A percentile compares a stretch with the other conserved stretches of the same genome.
These are phyloP conservation scores for Sinosuthora webbiana DNA, from an alignment of 2,113 vertebrate genomes.

Conservation along the genomic window DNA sequence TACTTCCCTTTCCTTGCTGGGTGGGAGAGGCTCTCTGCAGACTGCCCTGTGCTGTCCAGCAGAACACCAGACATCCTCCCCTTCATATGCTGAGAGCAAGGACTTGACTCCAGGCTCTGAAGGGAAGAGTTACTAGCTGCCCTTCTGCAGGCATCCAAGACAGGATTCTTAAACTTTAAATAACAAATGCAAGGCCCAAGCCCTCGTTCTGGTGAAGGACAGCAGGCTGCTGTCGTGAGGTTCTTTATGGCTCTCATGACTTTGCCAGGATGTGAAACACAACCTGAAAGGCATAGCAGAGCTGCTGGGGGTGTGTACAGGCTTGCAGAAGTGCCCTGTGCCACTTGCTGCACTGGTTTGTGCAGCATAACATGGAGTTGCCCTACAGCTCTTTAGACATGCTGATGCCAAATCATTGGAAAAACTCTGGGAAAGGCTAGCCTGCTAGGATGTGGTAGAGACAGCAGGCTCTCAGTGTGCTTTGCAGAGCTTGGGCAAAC, in stretches of 20 bases:
- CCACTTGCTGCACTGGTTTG: background rate
- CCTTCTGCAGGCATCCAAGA: background rate
- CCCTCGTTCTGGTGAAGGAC: background rate
- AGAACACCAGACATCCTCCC: background rate
- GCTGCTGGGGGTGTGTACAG: background rate
- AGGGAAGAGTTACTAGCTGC: background rate
- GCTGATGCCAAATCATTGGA: background rate
- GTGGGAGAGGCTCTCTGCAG: background rate
- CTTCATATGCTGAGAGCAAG: accelerated
- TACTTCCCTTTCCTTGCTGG: background rate
- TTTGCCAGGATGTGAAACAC: background rate
- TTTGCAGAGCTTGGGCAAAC: background rate
- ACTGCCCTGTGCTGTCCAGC: background rate
- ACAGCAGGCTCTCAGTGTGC: background rate
- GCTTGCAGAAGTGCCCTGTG: background rate
- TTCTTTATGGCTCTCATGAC: background rate
- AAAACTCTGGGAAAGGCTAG: background rate
- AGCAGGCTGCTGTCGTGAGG: background rate
- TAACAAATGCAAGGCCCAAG: background rate
- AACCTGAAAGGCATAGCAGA: background rate
- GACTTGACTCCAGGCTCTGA: background rate
- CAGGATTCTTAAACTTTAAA: background rate
- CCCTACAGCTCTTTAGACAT: background rate
- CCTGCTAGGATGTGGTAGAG: background rate
- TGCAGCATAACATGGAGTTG: accelerated